Conservation (phyloP, 2,797 vertebrate genomes). For the Podargus strigoides region DNA sequence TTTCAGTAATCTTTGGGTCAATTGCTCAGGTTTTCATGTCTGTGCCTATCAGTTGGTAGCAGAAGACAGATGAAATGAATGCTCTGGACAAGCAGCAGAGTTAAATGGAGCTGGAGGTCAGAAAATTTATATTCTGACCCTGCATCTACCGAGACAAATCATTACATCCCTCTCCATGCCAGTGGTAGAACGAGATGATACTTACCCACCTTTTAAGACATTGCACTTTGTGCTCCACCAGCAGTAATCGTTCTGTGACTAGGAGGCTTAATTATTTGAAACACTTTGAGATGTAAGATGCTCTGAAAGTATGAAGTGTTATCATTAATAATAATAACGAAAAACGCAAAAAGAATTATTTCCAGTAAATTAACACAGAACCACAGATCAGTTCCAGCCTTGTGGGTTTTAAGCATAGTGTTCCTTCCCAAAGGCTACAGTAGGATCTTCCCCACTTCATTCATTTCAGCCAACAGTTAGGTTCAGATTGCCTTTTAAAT, state of each 20-base stretch:
- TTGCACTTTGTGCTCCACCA: background rate
- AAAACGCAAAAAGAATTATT: background rate
- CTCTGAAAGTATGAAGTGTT: background rate
- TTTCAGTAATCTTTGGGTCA: background rate
- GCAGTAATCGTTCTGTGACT: background rate
- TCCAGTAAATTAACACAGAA: constrained; percentile 7
- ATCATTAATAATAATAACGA: constrained; percentile 23
- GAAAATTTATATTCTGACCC: constrained; percentile 2
- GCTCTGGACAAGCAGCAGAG: background rate
- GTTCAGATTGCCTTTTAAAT: constrained; percentile 66
- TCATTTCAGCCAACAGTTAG: constrained; percentile 52
- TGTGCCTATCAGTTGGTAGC: background rate
- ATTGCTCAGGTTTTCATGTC: background rate
- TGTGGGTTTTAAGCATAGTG: background rate
- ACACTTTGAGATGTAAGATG: background rate
- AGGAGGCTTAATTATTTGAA: constrained; percentile 18
- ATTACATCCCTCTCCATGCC: background rate
- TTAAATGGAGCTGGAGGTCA: constrained; percentile 15
- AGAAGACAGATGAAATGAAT: background rate
- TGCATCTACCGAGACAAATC: background rate
- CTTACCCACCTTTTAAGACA: background rate
- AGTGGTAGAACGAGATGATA: background rate
- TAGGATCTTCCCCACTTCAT: constrained; percentile 19
- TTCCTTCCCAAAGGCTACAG: background rate
- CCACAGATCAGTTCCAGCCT: background rate